Evolutionary conservation across 2,113 vertebrate species (phyloP), one percentile per base, ranked within the genome.

Genomic region (Tetraodon nigroviridis): DNA sequence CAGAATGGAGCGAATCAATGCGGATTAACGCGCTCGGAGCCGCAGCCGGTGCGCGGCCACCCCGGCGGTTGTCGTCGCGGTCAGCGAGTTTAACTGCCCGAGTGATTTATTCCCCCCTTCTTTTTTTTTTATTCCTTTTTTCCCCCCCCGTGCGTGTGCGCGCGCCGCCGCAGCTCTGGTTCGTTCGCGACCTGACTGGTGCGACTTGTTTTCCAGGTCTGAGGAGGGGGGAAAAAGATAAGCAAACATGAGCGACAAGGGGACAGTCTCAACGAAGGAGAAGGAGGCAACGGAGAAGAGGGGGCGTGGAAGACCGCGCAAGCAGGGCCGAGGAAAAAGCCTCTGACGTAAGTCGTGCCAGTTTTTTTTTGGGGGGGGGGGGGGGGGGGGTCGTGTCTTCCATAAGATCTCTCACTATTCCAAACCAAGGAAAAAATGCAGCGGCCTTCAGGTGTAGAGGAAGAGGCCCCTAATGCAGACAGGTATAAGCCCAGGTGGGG

Each of bases 231-330:
- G 5, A 45, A 68, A 59, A 88, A 71, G 59, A 81, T 67, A 71
- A 91, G 74, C 68, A 72, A 88, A 54, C 60, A 98, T 98, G 96
- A 98, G 96, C 12, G 95, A 97, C 61, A 98, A 98, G 89, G 92
- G 93, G 86, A 93, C 94, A 51, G 88, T 93, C 75, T 90, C 93
- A 64, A 85, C 92, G 72, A 95, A 96, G 78, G 95, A 96, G 57
- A 95, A 97, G 87, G 94, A 96, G 64, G 90, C 90, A 18, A 72
- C 93, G 0, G 94, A 94, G 90, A 98, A 97, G 83, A 91, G 96
- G 75, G 95, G 96, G 69, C 90, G 96, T 73, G 96, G 96, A 19
- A 88, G 96, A 87, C 96, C 96, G 15, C 90, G 94, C 51, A 98
- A 98, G 87, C 89, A 92, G 86, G 86, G 92, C 94, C 17, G 89